phyloP scores from a whole-genome alignment of 1,140 invertebrate genomes.

The Phocides pigmalion region DNA sequence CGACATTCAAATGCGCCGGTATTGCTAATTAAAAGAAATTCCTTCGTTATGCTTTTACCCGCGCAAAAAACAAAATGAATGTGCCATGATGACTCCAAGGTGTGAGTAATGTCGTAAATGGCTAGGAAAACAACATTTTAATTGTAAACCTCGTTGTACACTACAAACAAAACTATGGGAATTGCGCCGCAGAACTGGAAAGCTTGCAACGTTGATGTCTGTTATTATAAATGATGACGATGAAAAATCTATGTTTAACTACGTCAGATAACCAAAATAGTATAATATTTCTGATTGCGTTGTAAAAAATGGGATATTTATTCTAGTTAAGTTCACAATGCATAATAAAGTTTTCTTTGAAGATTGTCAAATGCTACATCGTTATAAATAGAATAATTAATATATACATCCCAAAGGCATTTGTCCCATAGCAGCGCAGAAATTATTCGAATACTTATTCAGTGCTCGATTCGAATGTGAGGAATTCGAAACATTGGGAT shows the following conservation, averaged over 20 bases:
- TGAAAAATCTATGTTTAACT: slow-evolving; percentile 31
- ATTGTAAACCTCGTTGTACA: slow-evolving; percentile 61
- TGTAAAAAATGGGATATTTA: no score
- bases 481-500: slow-evolving; percentile 41
- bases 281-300: not conserved
- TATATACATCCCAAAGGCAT: slow-evolving; percentile 9
- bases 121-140: slow-evolving; percentile 64
- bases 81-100: slow-evolving; percentile 59
- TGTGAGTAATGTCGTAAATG: slow-evolving; percentile 73
- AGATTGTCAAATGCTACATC: no score
- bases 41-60: slow-evolving; percentile 62
- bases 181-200: slow-evolving; percentile 42
- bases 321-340: no score
- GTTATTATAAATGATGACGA: slow-evolving; percentile 27
- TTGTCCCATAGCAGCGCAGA: slow-evolving; percentile 24
- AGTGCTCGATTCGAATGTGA: slow-evolving; percentile 37
- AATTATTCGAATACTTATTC: slow-evolving; percentile 38
- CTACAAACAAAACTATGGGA: slow-evolving; percentile 61
- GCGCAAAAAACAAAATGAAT: slow-evolving; percentile 64
- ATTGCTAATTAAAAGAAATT: slow-evolving; percentile 77
- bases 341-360: no score
- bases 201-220: slow-evolving; percentile 40
- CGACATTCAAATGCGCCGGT: slow-evolving; percentile 58
- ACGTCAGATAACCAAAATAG: slow-evolving; percentile 4
- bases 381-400: no score